phyloP scores from a whole-genome alignment of 1,140 invertebrate species.

The Chymomyza costata region DNA sequence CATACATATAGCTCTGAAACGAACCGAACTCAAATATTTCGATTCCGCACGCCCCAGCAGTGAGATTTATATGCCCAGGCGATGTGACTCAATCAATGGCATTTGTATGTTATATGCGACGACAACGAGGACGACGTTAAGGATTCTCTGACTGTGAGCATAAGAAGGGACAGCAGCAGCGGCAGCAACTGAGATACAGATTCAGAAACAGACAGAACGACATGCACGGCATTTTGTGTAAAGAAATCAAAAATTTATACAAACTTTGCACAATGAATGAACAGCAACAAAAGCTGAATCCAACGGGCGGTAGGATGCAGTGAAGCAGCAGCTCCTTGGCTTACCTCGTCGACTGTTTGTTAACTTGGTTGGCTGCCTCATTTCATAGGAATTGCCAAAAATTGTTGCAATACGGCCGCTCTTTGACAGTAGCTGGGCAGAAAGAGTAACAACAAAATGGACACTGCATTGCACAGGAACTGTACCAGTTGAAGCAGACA shows the following conservation, averaged over 20 bases:
- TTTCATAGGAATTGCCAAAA: slow-evolving; percentile 65
- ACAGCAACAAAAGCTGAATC: slow-evolving; percentile 59
- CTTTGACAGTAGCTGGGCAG: slow-evolving; percentile 29
- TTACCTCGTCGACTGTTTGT: slow-evolving; percentile 21
- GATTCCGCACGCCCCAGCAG: slow-evolving; percentile 67
- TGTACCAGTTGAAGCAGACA: slow-evolving; percentile 12
- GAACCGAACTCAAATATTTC: no score
- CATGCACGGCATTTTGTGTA: slow-evolving; percentile 72
- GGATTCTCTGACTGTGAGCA: slow-evolving; percentile 1
- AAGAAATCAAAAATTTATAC: slow-evolving; percentile 73
- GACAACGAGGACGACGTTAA: slow-evolving; percentile 19
- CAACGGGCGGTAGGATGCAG: slow-evolving; percentile 1
- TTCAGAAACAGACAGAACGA: slow-evolving; percentile 18
- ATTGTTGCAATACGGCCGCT: slow-evolving; percentile 50
- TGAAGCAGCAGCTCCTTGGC: slow-evolving; percentile 24
- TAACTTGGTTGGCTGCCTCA: slow-evolving; percentile 23
- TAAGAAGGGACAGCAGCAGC: slow-evolving; percentile 37
- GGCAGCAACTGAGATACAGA: slow-evolving; percentile 53
- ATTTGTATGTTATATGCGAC: slow-evolving; percentile 63
- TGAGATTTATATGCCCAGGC: slow-evolving; percentile 71
- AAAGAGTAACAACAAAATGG: slow-evolving; percentile 27
- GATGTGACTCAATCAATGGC: slow-evolving; percentile 72
- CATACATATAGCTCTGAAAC: background rate
- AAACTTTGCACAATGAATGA: slow-evolving; percentile 73
- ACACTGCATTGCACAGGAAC: slow-evolving; percentile 16